A percentile compares a stretch with the other conserved stretches of the same genome.
Conservation (phyloP, 2,888 invertebrate species). For the Synergus laeviventris region DNA sequence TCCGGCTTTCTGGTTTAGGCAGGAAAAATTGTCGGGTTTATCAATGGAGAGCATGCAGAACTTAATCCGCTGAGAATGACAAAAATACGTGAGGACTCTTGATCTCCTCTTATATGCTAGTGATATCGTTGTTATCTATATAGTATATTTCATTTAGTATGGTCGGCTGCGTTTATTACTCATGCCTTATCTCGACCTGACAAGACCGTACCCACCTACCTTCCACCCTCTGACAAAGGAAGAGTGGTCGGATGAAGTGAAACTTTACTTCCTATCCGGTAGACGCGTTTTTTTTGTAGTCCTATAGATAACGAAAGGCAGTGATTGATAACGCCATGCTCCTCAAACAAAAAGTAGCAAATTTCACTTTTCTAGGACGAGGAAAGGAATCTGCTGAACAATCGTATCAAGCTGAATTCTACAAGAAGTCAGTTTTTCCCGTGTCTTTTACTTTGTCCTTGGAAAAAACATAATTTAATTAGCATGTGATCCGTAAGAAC, state of each 20-base stretch:
- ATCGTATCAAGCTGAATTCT: not conserved
- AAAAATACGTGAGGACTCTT: slow-evolving; percentile 37
- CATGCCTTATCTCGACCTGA: slow-evolving; percentile 35
- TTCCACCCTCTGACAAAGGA: slow-evolving; percentile 30
- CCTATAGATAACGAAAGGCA: slow-evolving; percentile 22
- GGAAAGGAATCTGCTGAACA: slow-evolving; percentile 22
- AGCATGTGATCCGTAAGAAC: not conserved
- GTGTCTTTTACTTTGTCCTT: not conserved
- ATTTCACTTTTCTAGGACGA: not conserved
- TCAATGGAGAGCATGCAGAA: slow-evolving; percentile 45
- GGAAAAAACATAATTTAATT: not conserved
- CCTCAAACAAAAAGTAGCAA: slow-evolving; percentile 9
- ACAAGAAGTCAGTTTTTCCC: not conserved
- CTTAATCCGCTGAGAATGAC: slow-evolving; percentile 39
- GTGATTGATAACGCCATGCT: slow-evolving; percentile 37
- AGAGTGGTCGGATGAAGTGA: slow-evolving; percentile 29
- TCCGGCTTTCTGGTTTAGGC: slow-evolving; percentile 50
- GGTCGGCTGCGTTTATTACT: slow-evolving; percentile 34
- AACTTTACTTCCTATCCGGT: slow-evolving; percentile 39
- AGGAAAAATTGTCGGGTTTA: slow-evolving; percentile 53
- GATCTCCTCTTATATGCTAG: slow-evolving; percentile 16
- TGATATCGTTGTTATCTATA: slow-evolving; percentile 32
- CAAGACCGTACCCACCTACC: slow-evolving; percentile 22
- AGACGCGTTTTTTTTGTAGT: slow-evolving; percentile 31
- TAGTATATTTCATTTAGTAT: slow-evolving; percentile 36